Evolutionary conservation across 2,888 invertebrate genomes (phyloP), one percentile per base, ranked within the genome.

Genomic region (Dinocampus coccinellae): DNA sequence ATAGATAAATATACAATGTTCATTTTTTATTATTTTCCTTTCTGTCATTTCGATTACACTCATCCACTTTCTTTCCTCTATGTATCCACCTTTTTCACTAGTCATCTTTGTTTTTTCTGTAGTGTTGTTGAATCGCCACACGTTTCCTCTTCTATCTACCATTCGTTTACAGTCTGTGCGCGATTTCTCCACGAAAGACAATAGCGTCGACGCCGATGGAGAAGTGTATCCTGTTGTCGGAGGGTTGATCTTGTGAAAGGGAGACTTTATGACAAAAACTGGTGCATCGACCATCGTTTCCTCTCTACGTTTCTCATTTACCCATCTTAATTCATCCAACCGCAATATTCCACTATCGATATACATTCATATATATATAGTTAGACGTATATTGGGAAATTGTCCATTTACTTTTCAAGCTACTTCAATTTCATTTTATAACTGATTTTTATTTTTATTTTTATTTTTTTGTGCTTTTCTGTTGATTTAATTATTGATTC

Each of bases 191-290:
- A 16, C 66, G n/a, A 20, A n/a, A 66, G 57, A 66, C 55, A 66
- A 66, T 66, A 16, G 66, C 24, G 36, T 66, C 57, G 34, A 20
- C 55, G 33, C 16, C 52, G 52, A 29, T 57, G 16, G 16, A n/a
- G 36, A 53, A 55, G 39, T 57, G 39, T 66, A 29, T 36, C 60
- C 20, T 36, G 55, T 57, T 66, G 66, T 66, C 57, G 29, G 53
- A n/a, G n/a, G 24, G 34, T 33, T 16, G 47, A 16, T 16, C 4
- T 57, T 57, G 66, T n/a, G 26, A 47, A 66, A 66, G 66, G 9
- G 34, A 66, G 55, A 57, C 66, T 66, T 66, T 11, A 55, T 11
- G 55, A 66, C 66, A 66, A 66, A 66, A 66, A 57, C 66, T 26
- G 24, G 57, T 66, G 3, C 29, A 26, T 36, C 57, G 22, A 6